phyloP scores from a whole-genome alignment of 2,113 vertebrate species.

The Thunnus maccoyii region DNA sequence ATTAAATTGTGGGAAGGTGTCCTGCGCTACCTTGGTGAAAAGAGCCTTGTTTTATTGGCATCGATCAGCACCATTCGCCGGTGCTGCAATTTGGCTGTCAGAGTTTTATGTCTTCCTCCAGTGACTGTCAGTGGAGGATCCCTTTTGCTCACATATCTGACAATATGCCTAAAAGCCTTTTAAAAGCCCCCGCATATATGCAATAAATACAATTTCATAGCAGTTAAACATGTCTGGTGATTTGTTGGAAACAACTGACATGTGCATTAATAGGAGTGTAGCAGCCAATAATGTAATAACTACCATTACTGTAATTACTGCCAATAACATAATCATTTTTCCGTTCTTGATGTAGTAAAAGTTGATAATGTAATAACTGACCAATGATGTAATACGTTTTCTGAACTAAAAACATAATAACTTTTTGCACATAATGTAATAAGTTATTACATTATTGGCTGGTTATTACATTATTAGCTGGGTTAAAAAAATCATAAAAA shows the following conservation, averaged over 20 bases:
- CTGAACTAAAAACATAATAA: no score
- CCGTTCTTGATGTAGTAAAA: no score
- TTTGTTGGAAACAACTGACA: conserved; percentile 17
- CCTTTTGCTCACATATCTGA: conserved; percentile 53
- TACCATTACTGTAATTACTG: no score
- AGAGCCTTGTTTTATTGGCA: conserved; percentile 78
- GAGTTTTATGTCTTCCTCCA: conserved; percentile 65
- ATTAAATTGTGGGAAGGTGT: conserved; percentile 86
- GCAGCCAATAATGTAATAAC: background rate
- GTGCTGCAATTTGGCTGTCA: conserved; percentile 66
- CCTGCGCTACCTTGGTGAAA: conserved; percentile 78
- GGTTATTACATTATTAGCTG: no score
- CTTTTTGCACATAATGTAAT: no score
- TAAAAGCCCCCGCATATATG: conserved; percentile 27
- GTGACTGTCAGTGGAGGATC: conserved; percentile 61
- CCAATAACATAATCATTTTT: no score
- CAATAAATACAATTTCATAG: conserved; percentile 37
- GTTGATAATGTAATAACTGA: no score
- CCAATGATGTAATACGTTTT: no score
- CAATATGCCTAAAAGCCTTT: conserved; percentile 64
- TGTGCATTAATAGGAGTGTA: conserved; percentile 11
- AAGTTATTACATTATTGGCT: no score
- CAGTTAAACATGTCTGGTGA: conserved; percentile 26
- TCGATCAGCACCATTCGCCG: conserved; percentile 66
- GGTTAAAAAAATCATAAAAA: no score